Conservation (phyloP, 2,888 invertebrate genomes). For the Ormyrus labotus region DNA sequence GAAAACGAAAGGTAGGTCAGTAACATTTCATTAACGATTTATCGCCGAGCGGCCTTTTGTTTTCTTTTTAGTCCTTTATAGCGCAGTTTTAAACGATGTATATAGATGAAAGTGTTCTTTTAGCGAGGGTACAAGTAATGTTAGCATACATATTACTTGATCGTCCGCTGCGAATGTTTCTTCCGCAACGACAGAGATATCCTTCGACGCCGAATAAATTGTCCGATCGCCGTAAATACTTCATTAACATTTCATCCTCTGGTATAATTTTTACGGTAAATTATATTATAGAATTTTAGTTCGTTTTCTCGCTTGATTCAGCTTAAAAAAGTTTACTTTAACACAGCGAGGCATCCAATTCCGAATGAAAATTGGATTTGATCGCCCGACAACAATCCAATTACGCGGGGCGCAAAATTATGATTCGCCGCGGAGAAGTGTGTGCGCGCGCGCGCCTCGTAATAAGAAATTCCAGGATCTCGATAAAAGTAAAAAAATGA, state of each 20-base stretch:
- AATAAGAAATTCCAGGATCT: conserved; percentile 39
- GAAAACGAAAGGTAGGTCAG: too few relatives aligned
- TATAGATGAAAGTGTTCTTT: conserved; percentile 40
- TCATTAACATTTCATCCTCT: conserved; percentile 53
- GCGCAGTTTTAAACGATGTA: conserved; percentile 34
- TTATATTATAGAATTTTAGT: conserved; percentile 32
- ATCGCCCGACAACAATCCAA: conserved; percentile 16
- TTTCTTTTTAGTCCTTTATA: conserved; percentile 51
- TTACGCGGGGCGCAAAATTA: conserved; percentile 23
- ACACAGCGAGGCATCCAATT: conserved; percentile 37
- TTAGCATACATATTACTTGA: conserved; percentile 15
- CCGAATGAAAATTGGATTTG: conserved; percentile 4
- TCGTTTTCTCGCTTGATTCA: conserved; percentile 34
- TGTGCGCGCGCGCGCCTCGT: background rate
- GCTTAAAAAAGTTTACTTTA: conserved; percentile 2
- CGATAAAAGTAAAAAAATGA: conserved; percentile 50
- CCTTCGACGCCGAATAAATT: conserved; percentile 25
- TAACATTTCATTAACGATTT: conserved; percentile 45
- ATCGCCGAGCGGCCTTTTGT: conserved; percentile 38
- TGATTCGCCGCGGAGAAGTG: conserved; percentile 13
- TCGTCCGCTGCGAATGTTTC: conserved; percentile 51
- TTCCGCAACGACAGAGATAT: conserved; percentile 50
- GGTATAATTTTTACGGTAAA: conserved; percentile 39
- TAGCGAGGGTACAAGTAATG: conserved; percentile 13
- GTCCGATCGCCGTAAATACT: conserved; percentile 37